Evolutionary conservation across 92 coral and sea anemone genomes (phyloP), one percentile per base, ranked within the genome.

Genomic region (Hydrozoanthus gracilis): DNA sequence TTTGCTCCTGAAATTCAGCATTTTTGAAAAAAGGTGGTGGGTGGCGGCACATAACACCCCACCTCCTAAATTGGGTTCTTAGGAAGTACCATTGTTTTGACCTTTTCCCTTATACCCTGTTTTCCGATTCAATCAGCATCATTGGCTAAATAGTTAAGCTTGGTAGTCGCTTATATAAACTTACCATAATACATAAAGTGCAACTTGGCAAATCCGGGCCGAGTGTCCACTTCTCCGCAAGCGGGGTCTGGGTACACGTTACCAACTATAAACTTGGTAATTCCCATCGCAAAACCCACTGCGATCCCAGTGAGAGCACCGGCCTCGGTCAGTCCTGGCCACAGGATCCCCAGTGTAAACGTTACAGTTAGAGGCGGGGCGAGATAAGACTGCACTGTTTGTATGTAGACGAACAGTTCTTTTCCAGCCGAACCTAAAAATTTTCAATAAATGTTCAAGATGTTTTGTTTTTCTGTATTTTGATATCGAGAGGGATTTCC

Each of bases 151-250:
- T 8, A 0, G 13, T 9, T 17, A 8, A 56, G 15, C 15, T 10
- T 11, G 11, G 64, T 3, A 6, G 4, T 4, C 27, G 27, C 5
- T 8, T 16, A n/a, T 45, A 13, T 47, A 0, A 35, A 87, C 96
- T 88, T 79, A 96, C 99, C 99, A 82, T 91, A 96, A 90, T 87
- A 96, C 99, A 96, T 86, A 83, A 96, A 96, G 62, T 96, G 98
- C 83, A 96, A 62, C 80, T 92, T 95, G 48, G 90, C 99, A 90
- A 95, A 96, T 45, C 91, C 94, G 14, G 99, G 98, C 39, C 99
- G 89, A 61, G 90, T 91, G 76, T 96, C 99, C 0, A 74, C 83
- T 44, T 74, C 76, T 15, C 99, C 99, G 72, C 99, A 96, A 73
- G 58, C 55, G 3, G 99, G 99, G 7, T 86, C 86, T 9, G 92